phyloP scores from a whole-genome alignment of 2,797 vertebrate genomes.

The Amphiprion clarkii region DNA sequence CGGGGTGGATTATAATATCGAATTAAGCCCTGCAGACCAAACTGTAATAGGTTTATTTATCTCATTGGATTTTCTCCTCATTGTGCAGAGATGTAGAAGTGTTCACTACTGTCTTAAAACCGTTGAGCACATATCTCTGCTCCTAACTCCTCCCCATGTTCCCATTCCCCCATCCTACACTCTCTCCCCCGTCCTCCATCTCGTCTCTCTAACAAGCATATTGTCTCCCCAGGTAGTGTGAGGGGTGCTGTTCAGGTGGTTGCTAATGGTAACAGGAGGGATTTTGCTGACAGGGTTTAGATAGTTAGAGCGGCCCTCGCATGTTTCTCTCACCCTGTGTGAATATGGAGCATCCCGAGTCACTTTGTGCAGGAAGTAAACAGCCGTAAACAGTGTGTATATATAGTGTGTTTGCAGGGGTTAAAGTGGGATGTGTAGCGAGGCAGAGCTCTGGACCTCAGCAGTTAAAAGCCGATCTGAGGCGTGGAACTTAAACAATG shows the following conservation, averaged over 20 bases:
- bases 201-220: slow-evolving; percentile 73
- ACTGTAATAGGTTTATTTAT: slow-evolving; percentile 51
- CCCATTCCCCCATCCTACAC: slow-evolving; percentile 29
- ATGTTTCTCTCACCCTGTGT: slow-evolving; percentile 34
- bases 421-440: neutral
- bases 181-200: slow-evolving; percentile 30
- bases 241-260: slow-evolving; percentile 65
- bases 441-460: neutral
- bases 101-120: slow-evolving; percentile 18
- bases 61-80: slow-evolving; percentile 23
- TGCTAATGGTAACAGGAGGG: slow-evolving; percentile 76
- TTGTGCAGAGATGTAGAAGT: slow-evolving; percentile 24
- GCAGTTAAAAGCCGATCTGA: neutral
- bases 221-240: slow-evolving; percentile 63
- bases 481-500: neutral
- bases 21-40: slow-evolving; percentile 28
- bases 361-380: slow-evolving; percentile 16
- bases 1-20: slow-evolving; percentile 52
- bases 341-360: slow-evolving; percentile 7
- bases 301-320: slow-evolving; percentile 63
- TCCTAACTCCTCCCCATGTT: slow-evolving; percentile 25
- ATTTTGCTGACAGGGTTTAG: slow-evolving; percentile 71
- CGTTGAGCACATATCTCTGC: slow-evolving; percentile 5
- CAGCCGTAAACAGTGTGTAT: neutral
- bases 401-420: neutral